Evolutionary conservation across 2,888 invertebrate genomes (phyloP).

Genomic region (Polyommatus iphigenia): DNA sequence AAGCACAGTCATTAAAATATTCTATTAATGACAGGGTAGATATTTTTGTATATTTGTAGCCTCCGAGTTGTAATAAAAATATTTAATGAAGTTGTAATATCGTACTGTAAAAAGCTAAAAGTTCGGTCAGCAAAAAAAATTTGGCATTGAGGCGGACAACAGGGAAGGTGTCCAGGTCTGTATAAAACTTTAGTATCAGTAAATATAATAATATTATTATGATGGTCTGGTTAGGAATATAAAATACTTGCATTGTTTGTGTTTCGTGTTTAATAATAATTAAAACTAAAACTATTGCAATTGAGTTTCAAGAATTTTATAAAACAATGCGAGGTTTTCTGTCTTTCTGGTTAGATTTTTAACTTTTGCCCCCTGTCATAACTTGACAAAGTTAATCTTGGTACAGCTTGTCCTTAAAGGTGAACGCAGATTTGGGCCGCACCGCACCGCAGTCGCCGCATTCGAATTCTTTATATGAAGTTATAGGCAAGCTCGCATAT

Average conservation of each 20-base stretch:
- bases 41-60: conserved; percentile 14
- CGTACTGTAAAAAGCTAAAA: background rate
- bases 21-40: background rate
- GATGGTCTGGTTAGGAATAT: background rate
- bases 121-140: background rate
- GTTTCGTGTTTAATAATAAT: background rate
- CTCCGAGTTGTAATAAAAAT: background rate
- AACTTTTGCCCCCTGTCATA: background rate
- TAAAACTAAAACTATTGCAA: background rate
- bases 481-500: too few species aligned
- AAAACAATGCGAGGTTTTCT: background rate
- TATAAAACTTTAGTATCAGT: background rate
- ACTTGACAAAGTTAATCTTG: too few species aligned
- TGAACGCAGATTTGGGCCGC: too few species aligned
- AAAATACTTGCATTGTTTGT: background rate
- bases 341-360: background rate
- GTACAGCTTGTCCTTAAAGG: too few species aligned
- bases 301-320: background rate
- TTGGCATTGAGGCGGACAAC: background rate
- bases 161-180: background rate
- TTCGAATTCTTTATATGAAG: too few species aligned
- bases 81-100: background rate
- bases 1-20: background rate
- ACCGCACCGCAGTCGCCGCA: too few species aligned
- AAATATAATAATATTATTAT: background rate